Evolutionary conservation across 2,797 vertebrate genomes (phyloP), one percentile per base, ranked within the genome.

Genomic region (Cichlasoma orientale): DNA sequence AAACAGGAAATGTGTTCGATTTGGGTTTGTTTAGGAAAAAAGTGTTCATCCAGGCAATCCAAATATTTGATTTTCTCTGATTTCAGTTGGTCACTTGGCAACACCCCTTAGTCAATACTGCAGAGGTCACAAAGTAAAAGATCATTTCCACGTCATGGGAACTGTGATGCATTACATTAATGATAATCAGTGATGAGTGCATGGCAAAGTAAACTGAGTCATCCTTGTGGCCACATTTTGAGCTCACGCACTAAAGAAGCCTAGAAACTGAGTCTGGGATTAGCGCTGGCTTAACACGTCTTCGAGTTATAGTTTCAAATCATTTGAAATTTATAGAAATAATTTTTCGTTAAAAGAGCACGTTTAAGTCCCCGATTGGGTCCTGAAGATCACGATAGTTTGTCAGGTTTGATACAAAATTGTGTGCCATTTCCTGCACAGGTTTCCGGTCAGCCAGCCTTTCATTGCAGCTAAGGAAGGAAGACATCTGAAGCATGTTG

Each of bases 31-130:
- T 75, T 33, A 56, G 66, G 71, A 76, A 44, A 83, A 59, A 72
- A 33, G 74, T 54, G 61, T 38, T 59, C 50, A 79, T 70, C 31
- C 4, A 53, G 13, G 52, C 38, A 80, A 84, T 88, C 56, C 72
- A 86, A 91, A 91, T 90, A 90, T 89, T 89, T 50, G 61, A 83
- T 86, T 80, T 77, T 41, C 66, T 63, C 33, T 66, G 68, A 79
- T 82, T 86, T 87, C 69, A 84, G 76, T 38, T 57, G 14, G 82
- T 89, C 59, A 78, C 89, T 83, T 81, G 73, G 90, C 86, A 92
- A 88, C 81, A 38, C 12, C 57, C 29, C 33, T 55, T 53, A 73
- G 63, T 23, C 59, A 82, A 75, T 78, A 77, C 4, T 66, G 38
- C n/a, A n/a, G n/a, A 75, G 56, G 61, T 84, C 72, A 82, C 78